A percentile compares a stretch with the other conserved stretches of the same genome.
These are phyloP conservation scores for Colostygia pectinataria DNA, from an alignment of 2,888 invertebrate genomes.

Conservation along the genomic window DNA sequence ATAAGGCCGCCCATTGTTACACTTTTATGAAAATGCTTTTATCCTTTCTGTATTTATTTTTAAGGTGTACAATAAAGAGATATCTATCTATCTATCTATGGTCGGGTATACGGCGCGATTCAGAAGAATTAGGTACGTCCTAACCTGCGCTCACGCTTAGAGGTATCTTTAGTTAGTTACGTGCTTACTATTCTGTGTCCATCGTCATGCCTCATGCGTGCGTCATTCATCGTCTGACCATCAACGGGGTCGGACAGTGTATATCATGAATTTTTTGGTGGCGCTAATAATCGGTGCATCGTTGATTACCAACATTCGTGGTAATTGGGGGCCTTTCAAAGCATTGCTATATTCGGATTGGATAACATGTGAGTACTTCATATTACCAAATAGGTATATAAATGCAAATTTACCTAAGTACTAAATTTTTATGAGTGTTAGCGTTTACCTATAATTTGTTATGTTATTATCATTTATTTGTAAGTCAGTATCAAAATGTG, in stretches of 20 bases:
- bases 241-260: constrained; percentile 37
- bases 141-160: neutral
- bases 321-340: constrained; percentile 55
- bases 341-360: constrained; percentile 63
- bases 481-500: too few relatives aligned
- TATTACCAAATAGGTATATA: neutral
- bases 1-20: too few relatives aligned
- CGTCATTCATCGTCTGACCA: constrained; percentile 48
- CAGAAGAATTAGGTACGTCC: too few relatives aligned
- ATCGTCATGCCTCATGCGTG: neutral
- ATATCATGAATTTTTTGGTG: constrained; percentile 40
- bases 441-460: neutral
- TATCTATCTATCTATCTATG: too few relatives aligned
- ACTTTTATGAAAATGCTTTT: too few relatives aligned
- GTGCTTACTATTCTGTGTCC: neutral
- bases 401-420: neutral
- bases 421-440: neutral
- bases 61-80: too few relatives aligned
- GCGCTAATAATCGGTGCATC: constrained; percentile 39
- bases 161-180: neutral
- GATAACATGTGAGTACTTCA: constrained; percentile 66
- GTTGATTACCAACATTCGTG: constrained; percentile 35
- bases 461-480: too few relatives aligned
- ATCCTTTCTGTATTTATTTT: too few relatives aligned
- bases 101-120: too few relatives aligned